Base-by-base conservation (phyloP, 2,888 invertebrate species). In the Cyclophora albipunctata region DNA sequence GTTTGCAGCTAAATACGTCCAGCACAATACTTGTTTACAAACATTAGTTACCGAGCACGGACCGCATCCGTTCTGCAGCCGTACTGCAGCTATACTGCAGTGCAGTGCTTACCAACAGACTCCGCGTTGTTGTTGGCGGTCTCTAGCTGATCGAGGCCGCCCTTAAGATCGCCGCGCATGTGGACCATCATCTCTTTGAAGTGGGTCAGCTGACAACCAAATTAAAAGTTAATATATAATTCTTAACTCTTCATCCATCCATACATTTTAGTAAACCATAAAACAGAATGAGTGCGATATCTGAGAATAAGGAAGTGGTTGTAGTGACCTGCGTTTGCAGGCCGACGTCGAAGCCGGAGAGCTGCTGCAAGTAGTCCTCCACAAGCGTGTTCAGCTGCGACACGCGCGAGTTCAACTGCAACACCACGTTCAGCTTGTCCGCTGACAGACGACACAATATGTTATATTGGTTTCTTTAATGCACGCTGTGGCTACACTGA, bases 181-280 rank as follows among this genome's bases (percentile, higher is more conserved):
- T 73, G 69, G 0, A 2, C 35, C 61, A 86, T 80, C 60, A 85
- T 85, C 48, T 86, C 83, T 54, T 74, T 71, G 58, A 86, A 84
- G 46, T 78, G 71, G 54, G 64, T 59, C 72, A 86, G 74, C 87
- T 87, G 56, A 54, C 47, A 52, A 33, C 54, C 55, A 4, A 44
- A 45, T 5, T 34, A 5, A 46, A 20, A 5, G 20, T 7, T 45
- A 7, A 45, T 35, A 20, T 2, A 20, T 20, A 20, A 20, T 20
- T 20, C 20, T 20, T 20, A 20, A 20, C 20, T 20, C 20, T 20
- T 20, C 20, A 20, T 20, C 20, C 40, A 40, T 7, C 40, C 40
- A 7, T 5, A 7, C 40, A 40, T 7, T 40, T 40, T 3, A 40
- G 40, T 3, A 40, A 5, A 7, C 40, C 40, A 7, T 40, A 40